A percentile compares a stretch with the other conserved stretches of the same genome.
Conservation (phyloP, 2,113 vertebrate genomes). For the Cyanoramphus novaezelandiae region DNA sequence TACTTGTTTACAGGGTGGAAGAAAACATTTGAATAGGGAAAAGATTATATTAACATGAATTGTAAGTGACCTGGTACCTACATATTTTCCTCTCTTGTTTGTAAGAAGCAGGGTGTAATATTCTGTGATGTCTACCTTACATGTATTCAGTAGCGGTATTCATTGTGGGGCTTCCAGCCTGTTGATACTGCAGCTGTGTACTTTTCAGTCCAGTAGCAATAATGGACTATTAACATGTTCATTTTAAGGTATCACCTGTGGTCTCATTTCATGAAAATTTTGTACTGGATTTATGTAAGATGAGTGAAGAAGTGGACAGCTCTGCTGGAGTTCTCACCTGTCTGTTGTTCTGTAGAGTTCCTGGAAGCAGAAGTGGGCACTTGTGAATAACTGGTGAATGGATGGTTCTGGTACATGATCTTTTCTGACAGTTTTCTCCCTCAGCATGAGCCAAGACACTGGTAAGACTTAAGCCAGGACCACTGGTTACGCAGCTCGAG, state of each 20-base stretch:
- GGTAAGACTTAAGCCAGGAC: background rate
- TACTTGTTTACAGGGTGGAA: background rate
- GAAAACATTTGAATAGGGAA: background rate
- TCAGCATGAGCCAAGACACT: background rate
- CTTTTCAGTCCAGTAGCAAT: background rate
- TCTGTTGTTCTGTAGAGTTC: accelerated
- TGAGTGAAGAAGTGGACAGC: background rate
- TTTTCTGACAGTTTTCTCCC: background rate
- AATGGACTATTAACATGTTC: background rate
- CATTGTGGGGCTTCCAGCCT: background rate
- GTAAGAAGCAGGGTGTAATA: background rate
- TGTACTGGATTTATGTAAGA: background rate
- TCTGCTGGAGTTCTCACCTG: background rate
- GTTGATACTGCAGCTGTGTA: accelerated
- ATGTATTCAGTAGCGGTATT: background rate
- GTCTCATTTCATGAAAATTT: background rate
- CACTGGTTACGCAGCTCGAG: background rate
- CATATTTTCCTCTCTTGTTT: accelerated
- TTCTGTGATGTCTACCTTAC: accelerated
- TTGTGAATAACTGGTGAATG: background rate
- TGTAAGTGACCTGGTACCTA: background rate
- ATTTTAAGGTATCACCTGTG: background rate
- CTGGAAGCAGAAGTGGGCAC: background rate
- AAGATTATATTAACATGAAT: background rate
- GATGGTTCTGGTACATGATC: background rate